Evolutionary conservation across 1,140 invertebrate genomes (phyloP).

Genomic region (Halictus rubicundus): DNA sequence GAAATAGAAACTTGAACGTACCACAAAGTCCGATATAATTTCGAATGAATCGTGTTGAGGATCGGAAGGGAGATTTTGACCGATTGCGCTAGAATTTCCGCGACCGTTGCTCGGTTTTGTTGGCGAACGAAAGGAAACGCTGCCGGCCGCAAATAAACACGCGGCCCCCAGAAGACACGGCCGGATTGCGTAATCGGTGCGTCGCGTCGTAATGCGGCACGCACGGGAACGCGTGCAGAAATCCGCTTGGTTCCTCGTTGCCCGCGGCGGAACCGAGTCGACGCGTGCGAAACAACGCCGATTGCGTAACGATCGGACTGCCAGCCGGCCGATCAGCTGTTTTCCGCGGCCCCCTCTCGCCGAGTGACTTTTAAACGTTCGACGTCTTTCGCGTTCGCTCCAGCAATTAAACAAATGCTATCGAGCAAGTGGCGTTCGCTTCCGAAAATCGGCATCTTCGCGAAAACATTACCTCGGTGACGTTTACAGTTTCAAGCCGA

Average conservation of each 20-base stretch:
- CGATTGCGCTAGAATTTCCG: neutral
- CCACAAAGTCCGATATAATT: no score
- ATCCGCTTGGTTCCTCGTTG: conserved; percentile 42
- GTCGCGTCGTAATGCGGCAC: conserved; percentile 11
- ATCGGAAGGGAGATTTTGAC: no score
- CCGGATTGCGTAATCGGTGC: conserved; percentile 55
- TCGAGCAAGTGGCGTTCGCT: no score
- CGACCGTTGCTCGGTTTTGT: neutral
- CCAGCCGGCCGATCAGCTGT: conserved; percentile 43
- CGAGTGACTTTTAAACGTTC: neutral
- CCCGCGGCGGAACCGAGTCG: neutral
- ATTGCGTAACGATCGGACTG: conserved; percentile 12
- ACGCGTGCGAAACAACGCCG: conserved; percentile 9
- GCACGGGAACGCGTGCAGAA: conserved; percentile 55
- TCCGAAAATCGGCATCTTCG: no score
- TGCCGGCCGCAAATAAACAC: conserved; percentile 59
- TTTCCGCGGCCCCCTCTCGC: neutral
- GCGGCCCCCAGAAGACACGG: conserved; percentile 23
- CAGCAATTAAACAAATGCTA: no score
- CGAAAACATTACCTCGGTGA: no score
- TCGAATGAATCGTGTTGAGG: no score
- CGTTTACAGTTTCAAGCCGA: no score
- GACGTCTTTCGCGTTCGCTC: no score
- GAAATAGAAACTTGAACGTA: no score
- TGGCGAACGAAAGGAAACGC: conserved; percentile 31